Conservation (phyloP, 2,888 invertebrate genomes). For the Phymatocera aterrima region DNA sequence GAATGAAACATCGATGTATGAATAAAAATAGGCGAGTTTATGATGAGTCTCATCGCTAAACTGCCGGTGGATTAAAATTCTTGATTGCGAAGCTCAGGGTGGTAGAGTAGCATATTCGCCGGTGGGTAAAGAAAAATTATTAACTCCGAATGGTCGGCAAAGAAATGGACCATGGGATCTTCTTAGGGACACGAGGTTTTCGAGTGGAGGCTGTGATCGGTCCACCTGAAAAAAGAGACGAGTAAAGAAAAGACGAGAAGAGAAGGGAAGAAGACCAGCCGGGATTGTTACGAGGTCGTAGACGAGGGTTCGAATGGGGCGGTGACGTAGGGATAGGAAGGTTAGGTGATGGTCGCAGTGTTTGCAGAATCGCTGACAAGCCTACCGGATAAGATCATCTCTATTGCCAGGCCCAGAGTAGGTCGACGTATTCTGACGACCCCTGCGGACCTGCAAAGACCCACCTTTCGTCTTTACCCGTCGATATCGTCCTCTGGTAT, state of each 20-base stretch:
- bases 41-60: too few species aligned
- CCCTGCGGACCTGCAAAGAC: not conserved
- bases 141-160: not conserved
- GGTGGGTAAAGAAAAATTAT: not conserved
- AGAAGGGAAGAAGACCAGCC: slow-evolving; percentile 1
- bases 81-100: too few species aligned
- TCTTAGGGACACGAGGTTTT: not conserved
- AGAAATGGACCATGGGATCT: not conserved
- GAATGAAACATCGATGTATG: too few species aligned
- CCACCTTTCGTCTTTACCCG: not conserved
- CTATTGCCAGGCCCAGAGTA: slow-evolving; percentile 9
- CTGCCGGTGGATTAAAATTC: too few species aligned
- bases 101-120: too few species aligned
- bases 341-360: slow-evolving; percentile 20
- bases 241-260: too few species aligned
- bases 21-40: too few species aligned
- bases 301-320: slow-evolving; percentile 39
- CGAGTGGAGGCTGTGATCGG: slow-evolving; percentile 3
- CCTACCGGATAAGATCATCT: slow-evolving; percentile 40
- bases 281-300: slow-evolving; percentile 34
- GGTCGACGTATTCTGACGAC: not conserved
- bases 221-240: too few species aligned
- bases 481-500: too few species aligned
- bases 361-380: slow-evolving; percentile 44
- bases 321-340: not conserved